Conservation (phyloP, 2,113 vertebrate species). For the Acrocephalus kingi region DNA sequence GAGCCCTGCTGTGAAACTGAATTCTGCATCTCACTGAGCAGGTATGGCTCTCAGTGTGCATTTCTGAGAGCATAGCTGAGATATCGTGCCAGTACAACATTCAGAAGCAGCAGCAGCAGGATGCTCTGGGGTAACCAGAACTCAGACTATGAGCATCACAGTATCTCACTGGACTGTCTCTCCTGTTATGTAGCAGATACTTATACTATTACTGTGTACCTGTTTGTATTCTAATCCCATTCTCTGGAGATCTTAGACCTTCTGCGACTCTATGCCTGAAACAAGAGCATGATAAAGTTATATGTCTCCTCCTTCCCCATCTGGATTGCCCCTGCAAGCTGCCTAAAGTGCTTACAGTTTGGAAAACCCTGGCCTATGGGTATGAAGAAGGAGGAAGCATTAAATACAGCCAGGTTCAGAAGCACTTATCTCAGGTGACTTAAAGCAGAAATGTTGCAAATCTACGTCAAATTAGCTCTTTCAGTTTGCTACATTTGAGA, state of each 20-base stretch:
- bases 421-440: neutral
- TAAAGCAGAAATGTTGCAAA: neutral
- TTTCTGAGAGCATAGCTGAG: neutral
- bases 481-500: neutral
- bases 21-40: neutral
- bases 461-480: neutral
- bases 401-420: neutral
- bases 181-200: neutral
- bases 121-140: neutral
- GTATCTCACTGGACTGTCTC: neutral
- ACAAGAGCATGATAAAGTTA: neutral
- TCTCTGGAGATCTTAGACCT: neutral
- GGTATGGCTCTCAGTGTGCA: neutral
- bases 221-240: neutral
- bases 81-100: neutral
- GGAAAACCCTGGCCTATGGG: neutral
- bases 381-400: neutral
- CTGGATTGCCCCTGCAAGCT: neutral
- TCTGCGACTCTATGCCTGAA: neutral
- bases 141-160: neutral
- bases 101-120: neutral
- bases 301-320: neutral
- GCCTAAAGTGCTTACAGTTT: neutral
- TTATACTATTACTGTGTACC: fast-evolving
- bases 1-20: neutral